These are phyloP conservation scores for Helostoma temminkii DNA, from an alignment of 2,797 vertebrate species.

Conservation along the genomic window DNA sequence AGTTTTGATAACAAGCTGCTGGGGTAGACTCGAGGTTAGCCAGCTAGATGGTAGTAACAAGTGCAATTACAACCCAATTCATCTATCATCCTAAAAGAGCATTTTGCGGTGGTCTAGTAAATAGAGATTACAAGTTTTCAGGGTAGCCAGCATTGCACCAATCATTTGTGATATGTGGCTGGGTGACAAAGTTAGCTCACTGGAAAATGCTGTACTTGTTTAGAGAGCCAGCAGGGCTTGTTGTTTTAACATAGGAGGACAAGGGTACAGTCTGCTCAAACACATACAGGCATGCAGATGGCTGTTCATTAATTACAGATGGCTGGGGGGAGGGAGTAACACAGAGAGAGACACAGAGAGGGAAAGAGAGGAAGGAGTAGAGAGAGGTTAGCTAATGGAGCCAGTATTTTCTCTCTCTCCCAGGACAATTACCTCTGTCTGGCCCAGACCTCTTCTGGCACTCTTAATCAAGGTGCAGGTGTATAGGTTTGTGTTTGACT, in stretches of 20 bases:
- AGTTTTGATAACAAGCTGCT: constrained; percentile 60
- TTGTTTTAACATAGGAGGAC: constrained; percentile 80
- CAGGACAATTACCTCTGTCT: constrained; percentile 75
- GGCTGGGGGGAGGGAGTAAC: constrained; percentile 65
- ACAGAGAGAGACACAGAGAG: constrained; percentile 32
- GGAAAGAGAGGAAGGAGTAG: constrained; percentile 20
- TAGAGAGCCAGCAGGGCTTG: constrained; percentile 75
- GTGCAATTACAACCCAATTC: constrained; percentile 48
- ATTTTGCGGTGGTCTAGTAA: constrained; percentile 48
- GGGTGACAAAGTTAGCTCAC: constrained; percentile 55
- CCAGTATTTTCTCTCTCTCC: constrained; percentile 60
- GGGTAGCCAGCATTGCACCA: constrained; percentile 22
- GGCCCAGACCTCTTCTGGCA: constrained; percentile 70
- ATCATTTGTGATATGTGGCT: constrained; percentile 52
- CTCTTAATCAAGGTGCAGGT: constrained; percentile 83
- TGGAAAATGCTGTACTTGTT: constrained; percentile 68
- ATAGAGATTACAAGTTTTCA: constrained; percentile 43
- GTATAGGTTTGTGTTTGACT: constrained; percentile 36
- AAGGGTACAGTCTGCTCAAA: constrained; percentile 80
- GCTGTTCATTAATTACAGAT: constrained; percentile 84
- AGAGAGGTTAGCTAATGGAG: constrained; percentile 69
- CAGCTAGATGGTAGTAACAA: constrained; percentile 27
- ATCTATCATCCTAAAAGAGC: constrained; percentile 52
- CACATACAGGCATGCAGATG: constrained; percentile 81
- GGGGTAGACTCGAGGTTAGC: constrained; percentile 42